Conservation (phyloP, 2,113 vertebrate genomes). For the Alectura lathami region DNA sequence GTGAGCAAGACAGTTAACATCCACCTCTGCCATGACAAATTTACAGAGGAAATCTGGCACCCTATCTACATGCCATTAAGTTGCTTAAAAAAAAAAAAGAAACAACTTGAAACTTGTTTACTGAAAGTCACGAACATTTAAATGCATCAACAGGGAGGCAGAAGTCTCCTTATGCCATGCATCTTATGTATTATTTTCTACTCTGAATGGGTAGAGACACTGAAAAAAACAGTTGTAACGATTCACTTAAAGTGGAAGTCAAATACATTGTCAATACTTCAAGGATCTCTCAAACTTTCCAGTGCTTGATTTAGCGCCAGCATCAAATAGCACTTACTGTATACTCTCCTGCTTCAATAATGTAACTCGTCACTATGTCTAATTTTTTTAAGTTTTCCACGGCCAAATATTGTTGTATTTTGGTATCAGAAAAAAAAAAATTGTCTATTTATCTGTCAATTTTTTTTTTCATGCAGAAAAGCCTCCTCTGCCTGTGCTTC, state of each 20-base stretch:
- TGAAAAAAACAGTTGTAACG: not conserved
- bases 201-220: not conserved
- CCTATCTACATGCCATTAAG: not conserved
- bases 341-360: not conserved
- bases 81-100: constrained; percentile 20
- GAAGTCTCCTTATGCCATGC: not conserved
- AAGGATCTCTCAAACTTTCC: not conserved
- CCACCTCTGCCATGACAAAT: not conserved
- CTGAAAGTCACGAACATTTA: not conserved
- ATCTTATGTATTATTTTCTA: not conserved
- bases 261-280: constrained; percentile 7
- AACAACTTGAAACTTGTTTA: constrained; percentile 11
- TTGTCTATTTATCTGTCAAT: not conserved
- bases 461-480: not conserved
- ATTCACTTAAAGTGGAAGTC: constrained; percentile 9
- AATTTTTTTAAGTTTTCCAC: not conserved
- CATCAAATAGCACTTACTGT: not conserved
- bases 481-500: not conserved
- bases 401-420: not conserved
- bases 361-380: not conserved
- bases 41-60: not conserved
- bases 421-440: not conserved
- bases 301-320: not conserved
- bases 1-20: not conserved
- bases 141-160: not conserved